Percentiles rank a stretch among this genome's conserved stretches.
phyloP scores from a whole-genome alignment of 2,797 vertebrate genomes.

The Coregonus ussuriensis region DNA sequence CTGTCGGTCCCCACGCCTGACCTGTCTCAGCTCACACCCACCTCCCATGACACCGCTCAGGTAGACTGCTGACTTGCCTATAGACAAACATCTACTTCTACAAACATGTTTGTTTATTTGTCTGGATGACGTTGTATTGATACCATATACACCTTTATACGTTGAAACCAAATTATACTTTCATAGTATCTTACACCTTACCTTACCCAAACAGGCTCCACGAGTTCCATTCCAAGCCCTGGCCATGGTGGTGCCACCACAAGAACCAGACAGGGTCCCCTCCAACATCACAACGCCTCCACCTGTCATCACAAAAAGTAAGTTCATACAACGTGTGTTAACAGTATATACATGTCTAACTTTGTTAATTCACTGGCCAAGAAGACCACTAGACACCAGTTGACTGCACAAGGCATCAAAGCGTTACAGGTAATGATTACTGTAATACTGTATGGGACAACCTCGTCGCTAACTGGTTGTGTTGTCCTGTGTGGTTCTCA shows the following conservation, averaged over 20 bases:
- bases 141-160: no score
- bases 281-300: constrained; percentile 77
- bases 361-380: not conserved
- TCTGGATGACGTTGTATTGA: not conserved
- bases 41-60: constrained; percentile 87
- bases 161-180: not conserved
- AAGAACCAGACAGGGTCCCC: constrained; percentile 86
- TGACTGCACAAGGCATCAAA: not conserved
- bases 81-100: not conserved
- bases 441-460: not conserved
- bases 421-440: not conserved
- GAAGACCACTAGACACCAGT: not conserved
- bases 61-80: constrained; percentile 57
- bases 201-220: constrained; percentile 74
- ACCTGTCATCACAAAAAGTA: constrained; percentile 82
- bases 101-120: not conserved
- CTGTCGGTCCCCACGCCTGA: constrained; percentile 82
- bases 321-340: constrained; percentile 44
- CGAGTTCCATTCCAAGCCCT: constrained; percentile 87
- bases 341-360: not conserved
- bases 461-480: constrained; percentile 8
- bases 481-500: constrained; percentile 66
- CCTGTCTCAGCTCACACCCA: constrained; percentile 83
- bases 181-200: not conserved
- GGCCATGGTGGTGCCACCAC: constrained; percentile 89